Base-by-base conservation (phyloP, 2,113 vertebrate species). In the Ceyx melanurus region DNA sequence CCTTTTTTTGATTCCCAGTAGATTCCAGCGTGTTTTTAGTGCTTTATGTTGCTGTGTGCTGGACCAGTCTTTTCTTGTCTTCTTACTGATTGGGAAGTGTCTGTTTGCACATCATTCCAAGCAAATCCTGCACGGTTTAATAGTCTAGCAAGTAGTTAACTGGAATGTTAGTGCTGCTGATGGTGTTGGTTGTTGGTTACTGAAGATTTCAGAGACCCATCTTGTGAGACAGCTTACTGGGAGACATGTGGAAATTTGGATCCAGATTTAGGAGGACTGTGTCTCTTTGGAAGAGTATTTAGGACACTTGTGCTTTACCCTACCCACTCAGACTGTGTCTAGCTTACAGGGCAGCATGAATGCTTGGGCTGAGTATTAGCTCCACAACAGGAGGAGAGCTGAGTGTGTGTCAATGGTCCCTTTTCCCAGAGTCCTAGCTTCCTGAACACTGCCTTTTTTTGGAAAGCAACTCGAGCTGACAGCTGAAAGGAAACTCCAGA, bases 401-500 rank as follows among this genome's bases (percentile, higher is more conserved):
- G 57, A 9, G 10, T 68, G 65, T 46, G 15, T 35, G 50, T 79
- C 42, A 82, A 58, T 50, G 62, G 54, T 82, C 67, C 21, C 22
- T 43, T 25, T 62, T 95, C 68, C 60, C 65, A 74, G 33, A 82
- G 19, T 58, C 51, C 33, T 92, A 31, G n/a, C 25, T 89, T 92
- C 82, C 94, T 88, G 92, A 89, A 51, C 64, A 48, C 35, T 40
- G 56, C 33, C 14, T 42, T 76, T 19, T 77, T 84, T 79, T 75
- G 9, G 45, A 62, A 88, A 82, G 88, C 85, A 95, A 95, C 83
- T 71, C 43, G 83, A 96, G 46, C 92, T 92, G 91, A 90, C 92
- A 95, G 92, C 92, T 95, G 94, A 93, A 92, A 94, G 94, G 89
- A 95, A 95, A 83, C 83, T 79, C 18, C 73, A 28, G 18, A 86